Conservation (phyloP, 1,140 invertebrate genomes). For the Drosophila tani region DNA sequence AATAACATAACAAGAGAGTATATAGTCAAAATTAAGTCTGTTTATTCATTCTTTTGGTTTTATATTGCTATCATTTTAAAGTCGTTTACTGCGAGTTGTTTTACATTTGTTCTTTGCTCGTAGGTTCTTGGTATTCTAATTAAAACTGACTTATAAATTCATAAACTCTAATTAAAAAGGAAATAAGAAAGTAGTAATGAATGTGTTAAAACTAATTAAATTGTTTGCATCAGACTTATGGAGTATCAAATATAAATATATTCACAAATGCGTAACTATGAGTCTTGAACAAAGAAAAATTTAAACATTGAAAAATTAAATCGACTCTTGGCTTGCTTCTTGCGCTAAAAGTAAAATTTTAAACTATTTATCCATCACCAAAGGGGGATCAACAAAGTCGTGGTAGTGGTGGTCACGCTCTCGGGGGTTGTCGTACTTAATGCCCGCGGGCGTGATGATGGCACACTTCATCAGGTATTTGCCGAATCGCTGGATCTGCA, state of each 20-base stretch:
- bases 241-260: constrained; percentile 7
- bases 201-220: neutral
- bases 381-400: constrained; percentile 46
- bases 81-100: neutral
- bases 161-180: neutral
- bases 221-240: neutral
- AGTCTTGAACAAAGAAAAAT: neutral
- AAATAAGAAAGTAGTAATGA: neutral
- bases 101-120: too few relatives aligned
- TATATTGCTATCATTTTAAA: neutral
- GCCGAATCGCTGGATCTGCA: constrained; percentile 69
- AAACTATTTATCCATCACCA: constrained; percentile 60
- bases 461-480: constrained; percentile 76
- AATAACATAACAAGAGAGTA: too few relatives aligned
- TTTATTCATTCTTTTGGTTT: neutral
- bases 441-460: constrained; percentile 57
- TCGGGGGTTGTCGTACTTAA: constrained; percentile 49
- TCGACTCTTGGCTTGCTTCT: neutral
- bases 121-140: neutral
- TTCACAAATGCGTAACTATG: constrained; percentile 9
- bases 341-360: neutral
- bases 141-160: neutral
- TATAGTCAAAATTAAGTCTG: too few relatives aligned
- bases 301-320: neutral
- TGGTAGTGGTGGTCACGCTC: constrained; percentile 4